These are phyloP conservation scores for Cheilinus undulatus DNA, from an alignment of 2,113 vertebrate genomes.

Conservation along the genomic window DNA sequence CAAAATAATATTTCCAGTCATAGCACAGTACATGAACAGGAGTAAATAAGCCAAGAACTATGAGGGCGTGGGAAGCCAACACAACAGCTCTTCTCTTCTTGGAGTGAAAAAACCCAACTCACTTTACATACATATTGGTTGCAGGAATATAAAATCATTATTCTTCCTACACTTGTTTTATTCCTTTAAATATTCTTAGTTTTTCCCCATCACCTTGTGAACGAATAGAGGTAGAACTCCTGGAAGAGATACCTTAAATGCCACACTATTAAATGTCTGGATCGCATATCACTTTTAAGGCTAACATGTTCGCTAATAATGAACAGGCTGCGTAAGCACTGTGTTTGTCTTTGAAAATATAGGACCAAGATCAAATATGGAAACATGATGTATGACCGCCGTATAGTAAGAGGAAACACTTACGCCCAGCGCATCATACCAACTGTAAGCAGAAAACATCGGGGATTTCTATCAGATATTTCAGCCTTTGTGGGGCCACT, in stretches of 20 bases:
- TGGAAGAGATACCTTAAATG: background rate
- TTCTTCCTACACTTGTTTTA: background rate
- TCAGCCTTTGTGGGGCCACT: background rate
- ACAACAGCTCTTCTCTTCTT: too few species aligned
- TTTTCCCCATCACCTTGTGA: background rate
- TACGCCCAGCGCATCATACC: constrained; percentile 79
- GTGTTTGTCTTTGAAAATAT: constrained; percentile 33
- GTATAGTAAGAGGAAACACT: constrained; percentile 92
- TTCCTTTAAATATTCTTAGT: background rate
- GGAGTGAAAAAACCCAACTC: background rate
- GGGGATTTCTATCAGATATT: background rate
- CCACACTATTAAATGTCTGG: too few species aligned
- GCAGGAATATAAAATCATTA: background rate
- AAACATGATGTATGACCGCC: constrained; percentile 93
- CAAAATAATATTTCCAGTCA: too few species aligned
- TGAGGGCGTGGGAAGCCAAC: too few species aligned
- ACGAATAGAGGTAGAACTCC: background rate
- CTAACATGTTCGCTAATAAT: background rate
- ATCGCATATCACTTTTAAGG: background rate
- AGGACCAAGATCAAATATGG: constrained; percentile 78
- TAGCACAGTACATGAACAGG: too few species aligned
- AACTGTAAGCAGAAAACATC: constrained; percentile 47
- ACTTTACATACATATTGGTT: background rate
- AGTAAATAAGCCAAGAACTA: too few species aligned
- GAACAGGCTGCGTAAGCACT: background rate